Evolutionary conservation across 2,888 invertebrate species (phyloP).

Genomic region (Drosophila quinaria): DNA sequence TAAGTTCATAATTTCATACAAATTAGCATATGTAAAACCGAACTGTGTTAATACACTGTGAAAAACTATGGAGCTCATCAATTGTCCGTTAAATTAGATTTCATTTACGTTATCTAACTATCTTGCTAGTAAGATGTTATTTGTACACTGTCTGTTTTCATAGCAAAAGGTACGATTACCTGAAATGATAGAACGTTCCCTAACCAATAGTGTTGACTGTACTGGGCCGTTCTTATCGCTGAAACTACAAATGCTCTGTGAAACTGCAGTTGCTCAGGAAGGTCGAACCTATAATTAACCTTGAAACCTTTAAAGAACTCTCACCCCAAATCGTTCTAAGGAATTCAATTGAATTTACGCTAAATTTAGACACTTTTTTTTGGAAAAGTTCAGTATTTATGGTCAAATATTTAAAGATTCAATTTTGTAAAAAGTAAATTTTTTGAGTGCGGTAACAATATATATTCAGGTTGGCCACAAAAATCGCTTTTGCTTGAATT

Average conservation of each 20-base stretch:
- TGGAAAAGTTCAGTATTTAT: background rate
- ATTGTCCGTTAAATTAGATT: background rate
- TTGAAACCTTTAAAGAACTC: slow-evolving; percentile 43
- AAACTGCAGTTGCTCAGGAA: slow-evolving; percentile 6
- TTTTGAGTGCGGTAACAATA: background rate
- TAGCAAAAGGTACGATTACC: background rate
- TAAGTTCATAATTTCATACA: background rate
- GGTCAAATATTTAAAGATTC: background rate
- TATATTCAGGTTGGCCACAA: too few relatives aligned
- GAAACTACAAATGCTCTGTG: slow-evolving; percentile 3
- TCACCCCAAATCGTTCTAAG: background rate
- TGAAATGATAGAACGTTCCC: slow-evolving; percentile 17
- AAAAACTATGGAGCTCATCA: background rate
- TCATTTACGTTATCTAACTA: background rate
- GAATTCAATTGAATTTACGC: background rate
- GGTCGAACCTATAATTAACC: slow-evolving; percentile 47
- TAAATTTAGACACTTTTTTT: background rate
- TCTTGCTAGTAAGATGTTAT: background rate
- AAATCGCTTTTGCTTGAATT: too few relatives aligned
- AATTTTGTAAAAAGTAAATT: background rate
- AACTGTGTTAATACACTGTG: slow-evolving; percentile 9
- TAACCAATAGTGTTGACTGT: background rate
- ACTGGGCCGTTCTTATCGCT: slow-evolving; percentile 45
- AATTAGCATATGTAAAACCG: slow-evolving; percentile 28
- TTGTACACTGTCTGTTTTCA: background rate